Percentiles rank a stretch among this genome's conserved stretches.
These are phyloP conservation scores for Scaptomyza caliginosa DNA, from an alignment of 2,888 invertebrate genomes.

Conservation along the genomic window DNA sequence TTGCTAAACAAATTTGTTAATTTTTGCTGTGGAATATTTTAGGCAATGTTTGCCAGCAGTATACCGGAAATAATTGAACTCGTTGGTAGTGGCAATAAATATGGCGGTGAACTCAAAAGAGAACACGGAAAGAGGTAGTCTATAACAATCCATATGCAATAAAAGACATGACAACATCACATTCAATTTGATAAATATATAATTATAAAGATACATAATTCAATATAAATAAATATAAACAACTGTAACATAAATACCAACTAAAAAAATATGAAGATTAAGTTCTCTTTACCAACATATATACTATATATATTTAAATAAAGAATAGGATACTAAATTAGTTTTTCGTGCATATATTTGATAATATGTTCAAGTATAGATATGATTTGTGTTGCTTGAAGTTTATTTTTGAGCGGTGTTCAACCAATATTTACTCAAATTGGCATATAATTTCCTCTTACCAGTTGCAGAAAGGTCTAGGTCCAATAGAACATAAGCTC, in stretches of 20 bases:
- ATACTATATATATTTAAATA: slow-evolving; percentile 1
- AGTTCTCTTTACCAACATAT: slow-evolving; percentile 25
- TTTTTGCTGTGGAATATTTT: slow-evolving; percentile 84
- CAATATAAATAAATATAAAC: slow-evolving; percentile 39
- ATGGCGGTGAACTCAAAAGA: slow-evolving; percentile 99
- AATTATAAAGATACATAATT: slow-evolving; percentile 29
- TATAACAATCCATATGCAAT: slow-evolving; percentile 68
- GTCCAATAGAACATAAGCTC: slow-evolving; percentile 9
- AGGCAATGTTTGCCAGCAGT: slow-evolving; percentile 99
- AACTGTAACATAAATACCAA: slow-evolving; percentile 48
- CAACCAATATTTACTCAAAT: not conserved
- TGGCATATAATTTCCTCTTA: not conserved
- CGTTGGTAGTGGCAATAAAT: slow-evolving; percentile 99
- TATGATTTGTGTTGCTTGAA: slow-evolving; percentile 10
- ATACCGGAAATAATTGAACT: slow-evolving; percentile 99
- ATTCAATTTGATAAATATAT: slow-evolving; percentile 36
- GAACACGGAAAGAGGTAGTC: slow-evolving; percentile 99
- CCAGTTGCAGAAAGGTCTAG: slow-evolving; percentile 15
- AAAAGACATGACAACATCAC: slow-evolving; percentile 55
- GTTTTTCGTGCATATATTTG: not conserved
- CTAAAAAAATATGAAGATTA: slow-evolving; percentile 47
- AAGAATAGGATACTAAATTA: slow-evolving; percentile 3
- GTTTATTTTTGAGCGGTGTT: slow-evolving; percentile 6
- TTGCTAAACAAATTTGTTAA: slow-evolving; percentile 43
- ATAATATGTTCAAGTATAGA: slow-evolving; percentile 7